Base-by-base conservation (phyloP, 1,140 invertebrate species). In the Philotrypesis tridentata region DNA sequence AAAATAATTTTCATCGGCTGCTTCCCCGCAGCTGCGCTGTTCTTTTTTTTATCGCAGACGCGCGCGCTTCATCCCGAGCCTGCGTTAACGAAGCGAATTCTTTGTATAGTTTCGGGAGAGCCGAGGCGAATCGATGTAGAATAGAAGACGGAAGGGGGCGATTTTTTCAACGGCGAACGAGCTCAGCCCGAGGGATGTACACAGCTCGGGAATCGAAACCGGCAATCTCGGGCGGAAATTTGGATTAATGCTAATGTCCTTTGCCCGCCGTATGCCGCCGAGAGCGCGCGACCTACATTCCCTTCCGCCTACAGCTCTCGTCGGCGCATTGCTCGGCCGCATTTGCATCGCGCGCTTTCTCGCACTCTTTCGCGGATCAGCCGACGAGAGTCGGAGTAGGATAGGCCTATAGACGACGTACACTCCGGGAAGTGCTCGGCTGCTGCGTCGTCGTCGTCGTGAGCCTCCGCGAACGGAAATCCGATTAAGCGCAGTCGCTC, bases 11-110 rank as follows among this genome's bases (percentile, higher is more conserved):
- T 55, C n/a, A 48, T 48, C 71, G 23, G 12, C 14, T 12, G 12
- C 14, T 12, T 55, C 31, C 29, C 12, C 25, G 40, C 63, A 55
- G 48, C 48, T 65, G 63, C 25, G 6, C 21, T n/a, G n/a, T n/a
- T n/a, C n/a, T n/a, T n/a, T n/a, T 29, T 68, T 71, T 71, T 43
- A 40, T 43, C 33, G 21, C 21, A 9, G 17, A 9, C 14, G 23
- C 31, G 14, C n/a, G 21, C 40, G 63, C 68, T 68, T 78, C n/a
- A n/a, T n/a, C n/a, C n/a, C n/a, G 68, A 78, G 23, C 17, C 14
- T 37, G n/a, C n/a, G 63, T 70, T 78, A 78, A 78, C 31, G 65
- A 78, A 78, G 37, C 25, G 40, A 68, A 78, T 68, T 70, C 31
- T 55, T 78, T 11, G 21, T 17, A n/a, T 55, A 17, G 17, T 4